These are phyloP conservation scores for Troglohyphantes excavatus DNA, from an alignment of 2,888 invertebrate genomes.

Conservation along the genomic window DNA sequence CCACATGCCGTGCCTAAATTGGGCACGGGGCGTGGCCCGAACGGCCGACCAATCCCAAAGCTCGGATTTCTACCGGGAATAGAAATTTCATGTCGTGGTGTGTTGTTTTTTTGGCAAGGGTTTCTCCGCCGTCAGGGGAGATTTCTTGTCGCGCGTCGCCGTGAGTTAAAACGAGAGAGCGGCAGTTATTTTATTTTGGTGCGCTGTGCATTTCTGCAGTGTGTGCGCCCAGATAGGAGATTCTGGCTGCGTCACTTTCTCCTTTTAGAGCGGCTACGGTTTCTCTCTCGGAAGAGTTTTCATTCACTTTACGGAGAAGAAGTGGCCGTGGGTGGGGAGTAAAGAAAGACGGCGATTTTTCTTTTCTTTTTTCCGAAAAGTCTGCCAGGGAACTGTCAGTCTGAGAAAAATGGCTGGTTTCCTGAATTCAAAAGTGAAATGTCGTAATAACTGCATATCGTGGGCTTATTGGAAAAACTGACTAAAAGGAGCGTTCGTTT, in stretches of 20 bases:
- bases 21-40: constrained; percentile 47
- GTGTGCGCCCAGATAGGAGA: constrained; percentile 13
- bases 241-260: constrained; percentile 63
- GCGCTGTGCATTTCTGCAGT: constrained; percentile 6
- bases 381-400: no score
- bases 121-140: constrained; percentile 26
- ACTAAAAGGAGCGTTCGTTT: no score
- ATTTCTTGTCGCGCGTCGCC: neutral
- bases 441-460: no score
- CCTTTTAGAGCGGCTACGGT: constrained; percentile 67
- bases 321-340: neutral
- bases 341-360: neutral
- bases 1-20: constrained; percentile 72
- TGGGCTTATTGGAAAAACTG: no score
- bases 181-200: constrained; percentile 40
- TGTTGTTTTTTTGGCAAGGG: constrained; percentile 70
- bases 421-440: no score
- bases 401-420: no score
- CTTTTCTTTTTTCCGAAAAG: neutral
- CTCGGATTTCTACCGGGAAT: constrained; percentile 48
- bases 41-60: constrained; percentile 35
- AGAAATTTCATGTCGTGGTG: constrained; percentile 61
- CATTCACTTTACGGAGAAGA: constrained; percentile 12
- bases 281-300: constrained; percentile 27
- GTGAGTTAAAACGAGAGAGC: constrained; percentile 43